Evolutionary conservation across 2,888 invertebrate species (phyloP).

Genomic region (Tipula helvola): DNA sequence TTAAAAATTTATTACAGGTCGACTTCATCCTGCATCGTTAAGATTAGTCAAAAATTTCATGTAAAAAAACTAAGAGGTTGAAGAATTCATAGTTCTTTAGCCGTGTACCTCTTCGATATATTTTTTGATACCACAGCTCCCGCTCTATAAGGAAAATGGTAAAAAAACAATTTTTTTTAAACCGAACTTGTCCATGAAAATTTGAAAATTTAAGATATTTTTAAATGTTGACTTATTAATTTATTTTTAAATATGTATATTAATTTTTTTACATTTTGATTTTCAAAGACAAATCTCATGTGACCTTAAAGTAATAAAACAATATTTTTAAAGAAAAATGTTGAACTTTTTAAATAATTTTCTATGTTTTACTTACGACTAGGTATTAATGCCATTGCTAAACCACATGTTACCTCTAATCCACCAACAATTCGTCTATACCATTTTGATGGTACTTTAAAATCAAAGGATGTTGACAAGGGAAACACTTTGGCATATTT

Average conservation of each 20-base stretch:
- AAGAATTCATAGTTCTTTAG: too few relatives aligned
- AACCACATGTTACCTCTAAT: constrained; percentile 72
- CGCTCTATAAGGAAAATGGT: neutral
- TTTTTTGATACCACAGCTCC: too few relatives aligned
- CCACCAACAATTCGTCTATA: constrained; percentile 74
- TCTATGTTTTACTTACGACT: constrained; percentile 51
- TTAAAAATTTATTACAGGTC: too few relatives aligned
- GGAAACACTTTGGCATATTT: constrained; percentile 93
- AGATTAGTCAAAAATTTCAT: too few relatives aligned
- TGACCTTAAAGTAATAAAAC: constrained; percentile 16
- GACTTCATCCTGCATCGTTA: too few relatives aligned
- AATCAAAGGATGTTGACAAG: constrained; percentile 61
- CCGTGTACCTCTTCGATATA: too few relatives aligned
- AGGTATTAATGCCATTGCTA: constrained; percentile 70
- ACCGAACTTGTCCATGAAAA: constrained; percentile 5
- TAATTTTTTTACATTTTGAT: neutral
- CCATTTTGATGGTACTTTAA: constrained; percentile 87
- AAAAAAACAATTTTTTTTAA: neutral
- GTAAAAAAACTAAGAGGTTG: too few relatives aligned
- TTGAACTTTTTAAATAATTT: constrained; percentile 12
- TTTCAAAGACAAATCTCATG: neutral
- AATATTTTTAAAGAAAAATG: neutral
- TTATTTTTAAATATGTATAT: neutral
- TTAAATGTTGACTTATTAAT: neutral
- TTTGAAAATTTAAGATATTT: neutral